A percentile compares a stretch with the other conserved stretches of the same genome.
Conservation (phyloP, 2,888 invertebrate species). For the Minunthozetes semirufus region DNA sequence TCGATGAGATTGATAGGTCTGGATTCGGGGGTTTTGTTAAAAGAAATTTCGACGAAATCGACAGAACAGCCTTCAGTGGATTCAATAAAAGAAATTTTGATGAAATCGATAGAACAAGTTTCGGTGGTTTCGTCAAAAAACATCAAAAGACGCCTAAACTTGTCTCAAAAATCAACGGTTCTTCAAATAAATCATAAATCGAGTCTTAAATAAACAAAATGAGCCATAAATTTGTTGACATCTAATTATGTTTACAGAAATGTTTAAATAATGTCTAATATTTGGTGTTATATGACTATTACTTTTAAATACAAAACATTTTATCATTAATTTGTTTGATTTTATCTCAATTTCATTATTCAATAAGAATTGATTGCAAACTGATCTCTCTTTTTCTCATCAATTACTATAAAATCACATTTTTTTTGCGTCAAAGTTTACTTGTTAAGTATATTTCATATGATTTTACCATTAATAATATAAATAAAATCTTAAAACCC, state of each 20-base stretch:
- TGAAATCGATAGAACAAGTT: slow-evolving; percentile 33
- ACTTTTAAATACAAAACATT: neutral
- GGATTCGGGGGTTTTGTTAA: slow-evolving; percentile 33
- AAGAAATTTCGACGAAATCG: slow-evolving; percentile 33
- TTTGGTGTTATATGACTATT: neutral
- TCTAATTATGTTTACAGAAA: neutral
- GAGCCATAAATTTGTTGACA: slow-evolving; percentile 4
- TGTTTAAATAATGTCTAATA: neutral
- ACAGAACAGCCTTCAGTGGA: slow-evolving; percentile 29
- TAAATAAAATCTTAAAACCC: no score
- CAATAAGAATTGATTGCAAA: neutral
- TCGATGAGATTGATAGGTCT: slow-evolving; percentile 32
- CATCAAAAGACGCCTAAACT: neutral
- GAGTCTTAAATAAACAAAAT: neutral
- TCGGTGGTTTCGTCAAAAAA: slow-evolving; percentile 28
- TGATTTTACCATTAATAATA: no score
- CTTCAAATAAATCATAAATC: slow-evolving; percentile 8
- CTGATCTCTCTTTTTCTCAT: no score
- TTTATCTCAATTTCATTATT: neutral
- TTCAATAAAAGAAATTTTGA: slow-evolving; percentile 35
- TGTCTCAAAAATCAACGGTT: neutral
- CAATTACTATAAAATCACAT: no score
- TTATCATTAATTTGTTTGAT: neutral
- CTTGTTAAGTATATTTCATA: no score
- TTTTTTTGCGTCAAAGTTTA: no score